These are phyloP conservation scores for Chrysochloris asiatica DNA, from an alignment of 2,113 vertebrate species.

Conservation along the genomic window DNA sequence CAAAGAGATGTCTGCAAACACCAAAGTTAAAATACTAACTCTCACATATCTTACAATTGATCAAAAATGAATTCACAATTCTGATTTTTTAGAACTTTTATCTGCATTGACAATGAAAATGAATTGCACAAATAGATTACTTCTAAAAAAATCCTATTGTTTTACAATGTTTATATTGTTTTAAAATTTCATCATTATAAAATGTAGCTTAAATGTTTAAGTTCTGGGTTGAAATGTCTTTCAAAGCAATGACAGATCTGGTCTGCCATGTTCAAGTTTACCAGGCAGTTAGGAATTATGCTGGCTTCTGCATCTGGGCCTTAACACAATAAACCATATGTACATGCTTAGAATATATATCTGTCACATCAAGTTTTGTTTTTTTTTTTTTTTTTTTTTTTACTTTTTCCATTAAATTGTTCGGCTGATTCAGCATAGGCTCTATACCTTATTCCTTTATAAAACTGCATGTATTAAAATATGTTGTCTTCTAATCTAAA, in stretches of 20 bases:
- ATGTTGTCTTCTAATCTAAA: not conserved
- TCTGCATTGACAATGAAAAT: conserved; percentile 30
- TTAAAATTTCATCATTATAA: conserved; percentile 20
- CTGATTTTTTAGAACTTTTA: conserved; percentile 10
- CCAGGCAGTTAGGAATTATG: not conserved
- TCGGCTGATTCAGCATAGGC: not conserved
- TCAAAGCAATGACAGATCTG: not conserved
- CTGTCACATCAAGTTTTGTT: conserved; percentile 20
- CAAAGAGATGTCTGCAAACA: not conserved
- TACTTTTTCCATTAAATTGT: not conserved
- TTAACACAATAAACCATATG: conserved; percentile 10
- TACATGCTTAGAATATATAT: not conserved
- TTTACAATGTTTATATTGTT: no score
- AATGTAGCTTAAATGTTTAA: conserved; percentile 43
- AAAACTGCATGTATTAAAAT: not conserved
- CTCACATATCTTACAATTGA: conserved; percentile 1
- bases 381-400: conserved; percentile 8
- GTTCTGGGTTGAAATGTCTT: conserved; percentile 17
- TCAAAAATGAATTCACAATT: conserved; percentile 12
- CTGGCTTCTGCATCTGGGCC: not conserved
- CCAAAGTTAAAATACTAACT: not conserved
- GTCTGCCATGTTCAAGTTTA: not conserved
- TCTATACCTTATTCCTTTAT: conserved; percentile 13
- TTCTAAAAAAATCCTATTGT: not conserved
- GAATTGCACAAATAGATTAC: not conserved